phyloP scores from a whole-genome alignment of 2,797 vertebrate genomes.

The Anabas testudineus region DNA sequence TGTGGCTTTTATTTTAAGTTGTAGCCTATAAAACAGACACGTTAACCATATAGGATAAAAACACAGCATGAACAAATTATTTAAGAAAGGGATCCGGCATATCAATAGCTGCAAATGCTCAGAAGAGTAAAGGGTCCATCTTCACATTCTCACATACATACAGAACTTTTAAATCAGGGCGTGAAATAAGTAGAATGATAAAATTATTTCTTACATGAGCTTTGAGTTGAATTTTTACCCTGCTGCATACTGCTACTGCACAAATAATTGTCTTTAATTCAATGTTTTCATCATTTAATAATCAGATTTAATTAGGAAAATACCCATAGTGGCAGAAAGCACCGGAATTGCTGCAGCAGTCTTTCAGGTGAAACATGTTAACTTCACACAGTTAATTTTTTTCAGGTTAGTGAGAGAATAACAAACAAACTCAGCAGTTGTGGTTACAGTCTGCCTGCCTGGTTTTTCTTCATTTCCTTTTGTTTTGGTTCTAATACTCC shows the following conservation, averaged over 20 bases:
- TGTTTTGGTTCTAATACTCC: slow-evolving; percentile 6
- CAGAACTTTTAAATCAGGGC: neutral
- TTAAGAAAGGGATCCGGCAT: neutral
- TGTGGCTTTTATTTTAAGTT: neutral
- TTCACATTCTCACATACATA: neutral
- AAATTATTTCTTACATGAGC: neutral
- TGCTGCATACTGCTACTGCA: neutral
- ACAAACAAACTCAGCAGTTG: slow-evolving; percentile 15
- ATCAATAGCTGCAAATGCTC: neutral
- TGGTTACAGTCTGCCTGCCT: slow-evolving; percentile 21
- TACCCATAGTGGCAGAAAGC: neutral
- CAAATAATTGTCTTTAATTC: neutral
- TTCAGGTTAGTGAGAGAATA: neutral
- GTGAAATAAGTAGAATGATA: neutral
- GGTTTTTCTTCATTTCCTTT: neutral
- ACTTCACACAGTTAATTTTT: slow-evolving; percentile 1
- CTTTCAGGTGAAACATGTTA: slow-evolving; percentile 4
- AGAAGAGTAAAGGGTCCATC: neutral
- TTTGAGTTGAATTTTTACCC: neutral
- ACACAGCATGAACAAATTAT: neutral
- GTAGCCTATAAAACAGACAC: too few species aligned
- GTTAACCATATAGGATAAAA: neutral
- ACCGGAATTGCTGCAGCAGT: neutral
- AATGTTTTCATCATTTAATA: neutral
- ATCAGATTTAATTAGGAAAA: neutral